Percentiles rank a stretch among this genome's conserved stretches.
phyloP scores from a whole-genome alignment of 2,888 invertebrate genomes.

The Eristalinus aeneus region DNA sequence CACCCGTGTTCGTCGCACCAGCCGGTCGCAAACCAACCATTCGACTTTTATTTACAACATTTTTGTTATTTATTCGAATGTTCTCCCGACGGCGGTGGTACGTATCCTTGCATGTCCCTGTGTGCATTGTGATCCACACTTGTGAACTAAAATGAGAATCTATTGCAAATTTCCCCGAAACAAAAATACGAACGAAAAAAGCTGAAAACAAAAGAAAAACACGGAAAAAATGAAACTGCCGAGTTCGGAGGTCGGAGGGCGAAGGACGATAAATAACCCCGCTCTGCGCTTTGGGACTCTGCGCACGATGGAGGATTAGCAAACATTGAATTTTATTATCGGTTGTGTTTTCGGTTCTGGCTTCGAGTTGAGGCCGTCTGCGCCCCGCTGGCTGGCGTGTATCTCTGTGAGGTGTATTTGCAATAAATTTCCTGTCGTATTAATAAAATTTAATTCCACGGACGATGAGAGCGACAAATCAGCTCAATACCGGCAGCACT shows the following conservation, averaged over 20 bases:
- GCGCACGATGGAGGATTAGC: constrained; percentile 52
- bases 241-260: background rate
- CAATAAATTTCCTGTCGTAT: constrained; percentile 64
- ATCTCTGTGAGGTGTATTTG: constrained; percentile 25
- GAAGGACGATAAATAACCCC: constrained; percentile 31
- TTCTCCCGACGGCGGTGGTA: constrained; percentile 11
- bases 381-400: background rate
- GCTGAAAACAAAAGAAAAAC: background rate
- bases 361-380: background rate
- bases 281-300: constrained; percentile 39
- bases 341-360: constrained; percentile 54
- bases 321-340: constrained; percentile 70
- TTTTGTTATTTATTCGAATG: constrained; percentile 67
- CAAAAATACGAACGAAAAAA: constrained; percentile 22
- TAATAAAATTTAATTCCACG: constrained; percentile 66
- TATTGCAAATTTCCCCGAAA: constrained; percentile 38
- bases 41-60: constrained; percentile 65
- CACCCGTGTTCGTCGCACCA: constrained; percentile 4
- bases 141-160: constrained; percentile 58
- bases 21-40: background rate
- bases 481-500: constrained; percentile 4
- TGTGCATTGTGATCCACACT: constrained; percentile 2
- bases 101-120: constrained; percentile 54
- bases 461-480: constrained; percentile 14
- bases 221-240: constrained; percentile 9